Evolutionary conservation across 92 coral and sea anemone species (phyloP).

Genomic region (Galaxea fascicularis): DNA sequence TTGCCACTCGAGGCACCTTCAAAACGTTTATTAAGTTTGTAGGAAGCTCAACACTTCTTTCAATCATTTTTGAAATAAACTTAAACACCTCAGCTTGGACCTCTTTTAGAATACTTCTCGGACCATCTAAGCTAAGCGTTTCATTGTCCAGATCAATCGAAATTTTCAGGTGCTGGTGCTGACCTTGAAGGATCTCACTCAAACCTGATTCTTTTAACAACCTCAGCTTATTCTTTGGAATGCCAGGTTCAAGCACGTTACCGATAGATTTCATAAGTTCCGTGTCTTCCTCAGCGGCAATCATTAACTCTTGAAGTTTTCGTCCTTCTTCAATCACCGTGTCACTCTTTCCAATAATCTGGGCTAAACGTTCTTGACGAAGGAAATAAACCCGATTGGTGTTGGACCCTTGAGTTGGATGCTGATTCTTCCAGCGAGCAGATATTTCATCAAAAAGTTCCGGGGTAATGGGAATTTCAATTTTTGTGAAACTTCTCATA

Average conservation of each 20-base stretch:
- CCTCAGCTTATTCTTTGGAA: neutral
- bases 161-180: conserved; percentile 4
- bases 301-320: neutral
- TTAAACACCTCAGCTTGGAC: conserved; percentile 14
- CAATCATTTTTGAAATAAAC: conserved; percentile 40
- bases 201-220: neutral
- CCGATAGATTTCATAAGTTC: neutral
- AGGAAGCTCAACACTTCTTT: conserved; percentile 22
- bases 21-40: neutral
- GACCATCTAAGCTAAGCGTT: conserved; percentile 9
- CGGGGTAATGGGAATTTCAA: neutral
- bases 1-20: neutral
- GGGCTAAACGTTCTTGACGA: neutral
- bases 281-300: conserved; percentile 3
- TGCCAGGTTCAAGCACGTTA: conserved; percentile 4
- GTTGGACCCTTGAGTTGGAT: neutral
- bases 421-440: neutral
- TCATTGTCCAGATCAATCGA: conserved; percentile 12
- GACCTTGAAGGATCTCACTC: neutral
- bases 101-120: conserved; percentile 7
- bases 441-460: conserved; percentile 19
- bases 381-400: neutral
- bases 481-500: neutral
- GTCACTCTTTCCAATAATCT: conserved; percentile 12
- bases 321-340: neutral